Base-by-base conservation (phyloP, 2,113 vertebrate species). In the Leptodactylus fuscus region DNA sequence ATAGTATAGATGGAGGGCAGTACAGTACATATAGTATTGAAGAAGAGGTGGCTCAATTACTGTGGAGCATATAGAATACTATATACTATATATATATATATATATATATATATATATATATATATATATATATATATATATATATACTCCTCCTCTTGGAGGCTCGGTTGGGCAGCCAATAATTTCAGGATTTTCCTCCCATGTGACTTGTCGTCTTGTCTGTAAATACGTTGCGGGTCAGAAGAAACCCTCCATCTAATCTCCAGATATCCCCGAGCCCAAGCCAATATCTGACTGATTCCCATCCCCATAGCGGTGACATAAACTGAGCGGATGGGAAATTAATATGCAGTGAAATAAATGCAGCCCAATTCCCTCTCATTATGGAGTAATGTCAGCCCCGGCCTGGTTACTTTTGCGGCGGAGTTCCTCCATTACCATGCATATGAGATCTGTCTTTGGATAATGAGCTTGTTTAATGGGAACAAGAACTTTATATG, bases 371-470 rank as follows among this genome's bases (percentile, higher is more conserved):
- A 69, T 69, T 38, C 29, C 18, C 65, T 15, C 29, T 69, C 65
- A 69, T 69, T 69, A 69, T 20, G 1, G 65, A 69, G 65, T 69
- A 36, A 36, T 69, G 2, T 2, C 18, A 69, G 10, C 1, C 32
- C 16, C 65, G 2, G 65, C 65, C 65, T 4, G 1, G 65, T 9
- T 38, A 2, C 34, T 38, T 11, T 69, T 34, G 18, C 65, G 38
- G 65, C 9, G n/a, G n/a, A n/a, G 38, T 32, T 22, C 65, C 65
- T 20, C 65, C 36, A 69, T 69, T 69, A 69, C 34, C 34, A 69
- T 69, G 65, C 34, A 69, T 69, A 69, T 69, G 65, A 69, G 65
- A 69, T 69, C 15, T 36, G 65, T 36, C 32, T 69, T 38, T 69
- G 65, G 65, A 69, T 69, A 69, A 69, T 69, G 34, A 69, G 65